phyloP scores from a whole-genome alignment of 2,797 vertebrate species.

The Coccyzus lansbergi region DNA sequence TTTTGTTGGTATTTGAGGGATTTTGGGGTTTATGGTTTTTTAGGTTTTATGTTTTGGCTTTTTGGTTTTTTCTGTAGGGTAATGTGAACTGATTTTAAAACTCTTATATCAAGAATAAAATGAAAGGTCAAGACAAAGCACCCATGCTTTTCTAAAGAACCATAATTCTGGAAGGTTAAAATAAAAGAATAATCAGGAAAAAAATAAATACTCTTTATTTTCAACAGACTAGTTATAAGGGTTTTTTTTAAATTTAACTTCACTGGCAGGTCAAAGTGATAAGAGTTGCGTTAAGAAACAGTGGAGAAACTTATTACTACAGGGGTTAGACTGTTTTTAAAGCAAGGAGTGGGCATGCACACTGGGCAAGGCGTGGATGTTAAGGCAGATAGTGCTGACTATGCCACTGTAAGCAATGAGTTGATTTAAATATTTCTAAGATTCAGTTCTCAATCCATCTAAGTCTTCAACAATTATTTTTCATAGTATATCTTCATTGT shows the following conservation, averaged over 20 bases:
- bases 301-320: neutral
- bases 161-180: neutral
- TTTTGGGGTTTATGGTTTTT: accelerated
- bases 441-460: neutral
- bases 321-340: neutral
- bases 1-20: neutral
- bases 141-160: neutral
- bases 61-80: neutral
- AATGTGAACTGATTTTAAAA: neutral
- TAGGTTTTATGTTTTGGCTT: too few relatives aligned
- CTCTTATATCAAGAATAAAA: neutral
- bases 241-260: neutral
- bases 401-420: neutral
- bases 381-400: neutral
- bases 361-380: neutral
- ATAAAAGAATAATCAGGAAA: neutral
- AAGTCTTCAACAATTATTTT: neutral
- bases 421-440: neutral
- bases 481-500: neutral
- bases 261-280: neutral
- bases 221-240: neutral
- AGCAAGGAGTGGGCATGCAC: neutral
- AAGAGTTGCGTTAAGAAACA: neutral
- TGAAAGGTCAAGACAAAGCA: neutral
- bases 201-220: neutral